Evolutionary conservation across 2,797 vertebrate genomes (phyloP), one percentile per base, ranked within the genome.

Genomic region (Todus mexicanus): DNA sequence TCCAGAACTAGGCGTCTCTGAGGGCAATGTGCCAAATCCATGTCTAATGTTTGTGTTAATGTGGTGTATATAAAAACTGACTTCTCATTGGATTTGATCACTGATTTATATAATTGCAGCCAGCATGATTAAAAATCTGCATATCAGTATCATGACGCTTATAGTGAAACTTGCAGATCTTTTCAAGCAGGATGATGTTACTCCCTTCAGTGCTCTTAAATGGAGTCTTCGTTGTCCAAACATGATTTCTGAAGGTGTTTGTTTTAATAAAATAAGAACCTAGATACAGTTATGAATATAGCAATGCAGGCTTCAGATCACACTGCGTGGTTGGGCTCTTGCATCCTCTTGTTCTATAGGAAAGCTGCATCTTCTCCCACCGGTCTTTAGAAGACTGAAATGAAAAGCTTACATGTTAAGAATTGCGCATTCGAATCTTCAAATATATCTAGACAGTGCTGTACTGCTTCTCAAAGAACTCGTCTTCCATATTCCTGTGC

Each of bases 101-200:
- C 57, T 72, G 78, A 93, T 92, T 93, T 92, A 73, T 95, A 43
- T 94, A 95, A 92, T 91, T 94, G 59, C 79, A 91, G 25, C 75
- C 23, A 68, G 69, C 18, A 3, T 78, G 75, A 96, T 78, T 93
- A 85, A 87, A 93, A 90, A 80, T 89, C 65, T 89, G 75, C 78
- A 60, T 89, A 66, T 89, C 65, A 66, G 26, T 89, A 69, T 68
- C n/a, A 19, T 35, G 23, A 65, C 77, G 63, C 51, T 43, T 84
- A 29, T 48, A 91, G 65, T 81, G 69, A 70, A 84, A 66, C 25
- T n/a, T 54, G 20, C 2, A n/a, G 35, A 26, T 45, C 15, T 82
- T 81, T 87, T 89, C 13, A 75, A 66, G 33, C 29, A 27, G 9
- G 3, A 5, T 69, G 40, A 29, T 83, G 15, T 71, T 79, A 59